These are phyloP conservation scores for Orycteropus afer DNA, from an alignment of 2,113 vertebrate genomes.

Conservation along the genomic window DNA sequence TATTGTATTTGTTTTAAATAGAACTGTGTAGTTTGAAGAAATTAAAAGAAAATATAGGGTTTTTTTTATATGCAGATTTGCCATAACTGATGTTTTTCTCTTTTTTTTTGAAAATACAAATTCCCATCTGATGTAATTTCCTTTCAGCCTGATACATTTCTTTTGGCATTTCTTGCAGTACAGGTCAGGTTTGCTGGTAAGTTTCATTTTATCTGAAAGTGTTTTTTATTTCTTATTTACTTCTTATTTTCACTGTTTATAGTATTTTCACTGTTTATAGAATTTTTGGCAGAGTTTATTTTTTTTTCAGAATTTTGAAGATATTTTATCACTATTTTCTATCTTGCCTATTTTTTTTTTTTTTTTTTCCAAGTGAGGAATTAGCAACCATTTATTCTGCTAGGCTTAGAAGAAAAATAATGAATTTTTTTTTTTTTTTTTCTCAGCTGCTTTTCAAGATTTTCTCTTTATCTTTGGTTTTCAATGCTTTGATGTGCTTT, in stretches of 20 bases:
- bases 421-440: no score
- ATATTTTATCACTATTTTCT: not conserved
- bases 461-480: no score
- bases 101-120: not conserved
- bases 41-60: not conserved
- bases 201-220: not conserved
- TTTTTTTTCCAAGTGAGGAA: not conserved
- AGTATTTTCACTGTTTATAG: not conserved
- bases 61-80: not conserved
- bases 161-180: not conserved
- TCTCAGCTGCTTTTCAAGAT: no score
- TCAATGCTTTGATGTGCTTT: not conserved
- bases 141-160: not conserved
- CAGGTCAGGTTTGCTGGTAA: not conserved
- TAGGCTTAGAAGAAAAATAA: no score
- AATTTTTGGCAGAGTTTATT: not conserved
- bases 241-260: no score
- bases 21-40: not conserved
- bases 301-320: not conserved
- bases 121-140: not conserved
- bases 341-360: no score
- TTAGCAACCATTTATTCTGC: not conserved
- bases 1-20: conserved; percentile 2
- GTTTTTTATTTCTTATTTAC: not conserved
- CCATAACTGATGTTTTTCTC: not conserved